Percentiles rank a stretch among this genome's conserved stretches.
phyloP scores from a whole-genome alignment of 2,113 vertebrate genomes.

The Dendropsophus ebraccatus region DNA sequence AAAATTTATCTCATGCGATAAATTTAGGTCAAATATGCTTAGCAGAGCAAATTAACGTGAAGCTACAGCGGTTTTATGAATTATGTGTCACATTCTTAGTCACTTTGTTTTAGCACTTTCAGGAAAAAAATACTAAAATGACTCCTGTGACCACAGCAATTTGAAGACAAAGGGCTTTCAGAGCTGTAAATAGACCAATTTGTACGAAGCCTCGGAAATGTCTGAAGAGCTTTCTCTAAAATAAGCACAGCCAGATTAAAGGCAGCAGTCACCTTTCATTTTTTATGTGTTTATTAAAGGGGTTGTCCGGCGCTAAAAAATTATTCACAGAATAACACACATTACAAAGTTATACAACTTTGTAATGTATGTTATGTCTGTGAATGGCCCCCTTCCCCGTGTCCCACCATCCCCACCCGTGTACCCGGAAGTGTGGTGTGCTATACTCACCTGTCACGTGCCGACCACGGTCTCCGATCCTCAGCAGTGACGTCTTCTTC shows the following conservation, averaged over 20 bases:
- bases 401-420: no score
- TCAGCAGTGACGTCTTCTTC: no score
- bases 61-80: conserved; percentile 4
- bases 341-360: no score
- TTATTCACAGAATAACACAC: no score
- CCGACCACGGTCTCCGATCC: no score
- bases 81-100: not conserved
- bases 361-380: no score
- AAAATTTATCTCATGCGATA: conserved; percentile 27
- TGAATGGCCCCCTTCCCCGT: no score
- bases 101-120: conserved; percentile 9
- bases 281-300: no score
- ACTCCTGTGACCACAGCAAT: not conserved
- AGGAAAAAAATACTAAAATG: not conserved
- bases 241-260: not conserved
- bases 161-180: not conserved
- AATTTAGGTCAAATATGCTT: conserved; percentile 37
- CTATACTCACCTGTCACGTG: no score
- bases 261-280: not conserved
- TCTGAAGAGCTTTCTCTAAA: not conserved
- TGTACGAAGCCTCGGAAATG: not conserved
- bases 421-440: no score
- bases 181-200: conserved; percentile 18
- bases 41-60: conserved; percentile 30
- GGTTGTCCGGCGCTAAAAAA: no score